Evolutionary conservation across 2,113 vertebrate genomes (phyloP), one percentile per base, ranked within the genome.

Genomic region (Paraplagusia blochii): DNA sequence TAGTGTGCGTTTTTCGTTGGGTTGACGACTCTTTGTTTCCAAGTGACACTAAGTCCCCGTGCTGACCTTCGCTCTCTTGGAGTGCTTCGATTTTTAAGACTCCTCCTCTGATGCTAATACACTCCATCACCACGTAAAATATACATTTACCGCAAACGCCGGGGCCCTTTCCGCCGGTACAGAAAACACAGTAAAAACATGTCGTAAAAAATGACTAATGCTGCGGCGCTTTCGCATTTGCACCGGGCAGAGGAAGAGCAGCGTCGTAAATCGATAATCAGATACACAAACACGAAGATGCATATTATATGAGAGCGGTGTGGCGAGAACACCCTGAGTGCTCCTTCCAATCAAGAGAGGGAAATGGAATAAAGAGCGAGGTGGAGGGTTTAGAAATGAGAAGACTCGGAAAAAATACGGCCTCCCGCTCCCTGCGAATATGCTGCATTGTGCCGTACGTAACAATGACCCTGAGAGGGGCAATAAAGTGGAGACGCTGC

Each of bases 131-230:
- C 57, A 64, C 34, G 74, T 85, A 84, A 86, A 84, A 82, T 71
- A 68, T 80, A 80, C 84, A 74, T 84, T 85, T 73, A 79, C 65
- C 40, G 9, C 61, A 58, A 76, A 72, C 58, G 18, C 55, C 0
- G 48, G 53, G 55, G n/a, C n/a, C 58, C 60, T 17, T 63, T 64
- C 54, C 76, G 45, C 45, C 33, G 1, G 69, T 60, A 69, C 22
- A 65, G 69, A 72, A n/a, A 60, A 53, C 36, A 50, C 73, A 65
- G 72, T 83, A 84, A 84, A 29, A 85, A 80, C 36, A 46, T 18
- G 34, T 76, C 69, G 57, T 87, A 83, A 87, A n/a, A 86, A 72
- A 75, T 85, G 86, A 79, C 74, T 80, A 71, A 89, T 77, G 74
- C 68, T 5, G 51, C 69, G 19, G 60, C 55, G 18, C 53, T 43